Evolutionary conservation across 30 jellyfish, hydroid and myxozoan species (phyloP).

Genomic region (Nemopilema nomurai): DNA sequence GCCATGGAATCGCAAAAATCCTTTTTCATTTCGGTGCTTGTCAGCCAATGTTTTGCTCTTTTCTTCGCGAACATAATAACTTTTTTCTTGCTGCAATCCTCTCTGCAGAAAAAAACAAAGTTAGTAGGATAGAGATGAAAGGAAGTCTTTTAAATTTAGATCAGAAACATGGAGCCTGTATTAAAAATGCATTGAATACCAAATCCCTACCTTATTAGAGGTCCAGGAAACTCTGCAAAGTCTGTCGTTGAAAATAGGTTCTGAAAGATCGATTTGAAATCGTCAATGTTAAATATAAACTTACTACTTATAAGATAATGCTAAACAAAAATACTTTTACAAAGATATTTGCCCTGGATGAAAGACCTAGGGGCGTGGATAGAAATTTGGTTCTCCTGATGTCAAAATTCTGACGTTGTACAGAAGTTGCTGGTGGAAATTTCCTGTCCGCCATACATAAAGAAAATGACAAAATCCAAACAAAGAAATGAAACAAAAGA

Average conservation of each 20-base stretch:
- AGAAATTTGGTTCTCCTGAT: too few species aligned
- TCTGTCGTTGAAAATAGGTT: slow-evolving; percentile 27
- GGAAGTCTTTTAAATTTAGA: background rate
- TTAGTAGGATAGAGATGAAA: background rate
- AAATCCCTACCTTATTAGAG: slow-evolving; percentile 37
- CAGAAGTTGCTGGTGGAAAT: too few species aligned
- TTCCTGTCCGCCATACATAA: too few species aligned
- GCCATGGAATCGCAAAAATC: slow-evolving; percentile 44
- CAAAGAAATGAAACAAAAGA: too few species aligned
- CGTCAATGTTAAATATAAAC: background rate
- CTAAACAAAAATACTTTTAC: too few species aligned
- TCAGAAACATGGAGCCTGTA: background rate
- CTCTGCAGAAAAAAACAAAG: slow-evolving; percentile 28
- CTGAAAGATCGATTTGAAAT: slow-evolving; percentile 1
- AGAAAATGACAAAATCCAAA: too few species aligned
- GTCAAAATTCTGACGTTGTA: too few species aligned
- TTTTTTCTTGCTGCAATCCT: slow-evolving; percentile 63
- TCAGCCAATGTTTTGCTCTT: slow-evolving; percentile 43
- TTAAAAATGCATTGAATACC: background rate
- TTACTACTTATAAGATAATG: too few species aligned
- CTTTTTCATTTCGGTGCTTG: slow-evolving; percentile 49
- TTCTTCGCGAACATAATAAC: slow-evolving; percentile 43
- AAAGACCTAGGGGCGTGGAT: too few species aligned
- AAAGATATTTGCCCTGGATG: too few species aligned
- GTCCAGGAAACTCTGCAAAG: slow-evolving; percentile 61